Base-by-base conservation (phyloP, 1,140 invertebrate genomes). In the Linepithema humile region DNA sequence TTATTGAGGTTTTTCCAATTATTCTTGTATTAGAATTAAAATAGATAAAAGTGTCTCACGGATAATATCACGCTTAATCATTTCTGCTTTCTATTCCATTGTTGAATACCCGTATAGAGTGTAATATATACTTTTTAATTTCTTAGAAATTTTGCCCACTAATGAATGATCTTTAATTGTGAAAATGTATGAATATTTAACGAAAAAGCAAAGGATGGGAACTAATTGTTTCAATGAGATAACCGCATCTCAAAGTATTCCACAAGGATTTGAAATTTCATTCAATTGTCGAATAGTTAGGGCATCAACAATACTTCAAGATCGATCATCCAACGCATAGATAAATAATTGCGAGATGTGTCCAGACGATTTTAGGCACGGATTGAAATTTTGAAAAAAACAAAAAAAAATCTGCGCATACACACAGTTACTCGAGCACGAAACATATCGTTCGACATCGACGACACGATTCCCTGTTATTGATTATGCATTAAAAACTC, bases 361-460 rank as follows among this genome's bases (percentile, higher is more conserved):
- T 57, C 23, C 64, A 80, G 35, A 69, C 48, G 7, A 80, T 80
- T 53, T 40, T 80, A 80, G 75, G 75, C 75, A 80, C 75, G 43
- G 64, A 23, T 80, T 69, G 23, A 55, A 80, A 80, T 80, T 80
- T 80, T n/a, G 35, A 70, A 69, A 69, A 17, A 7, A 80, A 80
- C 69, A 80, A 65, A 7, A 80, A 80, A 80, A 80, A 65, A n/a
- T 40, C 55, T 69, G n/a, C 50, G 53, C 23, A 20, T 62, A 12
- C 40, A n/a, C 43, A 69, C 48, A 43, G 20, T 17, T 78, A 55
- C 29, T 23, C 35, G 72, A 40, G 38, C 55, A 45, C 45, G 59
- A 53, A n/a, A 32, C 17, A 20, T 7, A 2, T 40, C 17, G 23
- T 62, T 48, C 40, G 57, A 35, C 35, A 32, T 72, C 69, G 50